A percentile compares a stretch with the other conserved stretches of the same genome.
These are phyloP conservation scores for Tanytarsus gracilentus DNA, from an alignment of 2,888 invertebrate genomes.

Conservation along the genomic window DNA sequence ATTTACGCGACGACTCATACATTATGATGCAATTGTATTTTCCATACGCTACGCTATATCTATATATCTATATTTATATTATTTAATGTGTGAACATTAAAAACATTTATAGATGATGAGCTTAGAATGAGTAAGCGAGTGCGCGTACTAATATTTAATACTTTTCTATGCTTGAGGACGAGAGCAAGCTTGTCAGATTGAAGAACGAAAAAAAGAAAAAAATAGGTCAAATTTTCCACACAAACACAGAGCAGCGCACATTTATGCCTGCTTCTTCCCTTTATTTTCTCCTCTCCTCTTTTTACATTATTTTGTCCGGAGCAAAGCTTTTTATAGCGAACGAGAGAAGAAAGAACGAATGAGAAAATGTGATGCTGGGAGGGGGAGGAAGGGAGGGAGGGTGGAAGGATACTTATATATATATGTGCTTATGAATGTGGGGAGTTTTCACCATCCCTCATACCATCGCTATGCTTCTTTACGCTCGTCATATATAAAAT, in stretches of 20 bases:
- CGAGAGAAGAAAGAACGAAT: no score
- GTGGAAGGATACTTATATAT: background rate
- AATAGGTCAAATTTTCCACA: slow-evolving; percentile 26
- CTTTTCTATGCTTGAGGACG: background rate
- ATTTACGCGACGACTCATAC: background rate
- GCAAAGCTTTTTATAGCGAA: no score
- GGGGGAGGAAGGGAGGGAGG: background rate
- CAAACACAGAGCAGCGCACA: background rate
- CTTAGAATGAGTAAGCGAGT: background rate
- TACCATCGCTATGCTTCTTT: background rate
- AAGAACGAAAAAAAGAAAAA: background rate
- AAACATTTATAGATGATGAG: background rate
- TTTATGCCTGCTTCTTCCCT: background rate
- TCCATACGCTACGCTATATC: background rate
- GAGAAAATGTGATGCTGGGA: background rate
- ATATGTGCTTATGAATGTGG: background rate
- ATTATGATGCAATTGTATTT: background rate
- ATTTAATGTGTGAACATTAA: background rate
- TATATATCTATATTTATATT: no score
- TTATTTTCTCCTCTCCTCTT: no score
- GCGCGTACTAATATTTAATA: background rate
- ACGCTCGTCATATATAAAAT: background rate
- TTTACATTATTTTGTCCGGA: no score
- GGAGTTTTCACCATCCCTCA: background rate
- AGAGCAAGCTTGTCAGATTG: background rate